These are phyloP conservation scores for Sebastes itinus DNA, from an alignment of 2,797 vertebrate species.

Conservation along the genomic window DNA sequence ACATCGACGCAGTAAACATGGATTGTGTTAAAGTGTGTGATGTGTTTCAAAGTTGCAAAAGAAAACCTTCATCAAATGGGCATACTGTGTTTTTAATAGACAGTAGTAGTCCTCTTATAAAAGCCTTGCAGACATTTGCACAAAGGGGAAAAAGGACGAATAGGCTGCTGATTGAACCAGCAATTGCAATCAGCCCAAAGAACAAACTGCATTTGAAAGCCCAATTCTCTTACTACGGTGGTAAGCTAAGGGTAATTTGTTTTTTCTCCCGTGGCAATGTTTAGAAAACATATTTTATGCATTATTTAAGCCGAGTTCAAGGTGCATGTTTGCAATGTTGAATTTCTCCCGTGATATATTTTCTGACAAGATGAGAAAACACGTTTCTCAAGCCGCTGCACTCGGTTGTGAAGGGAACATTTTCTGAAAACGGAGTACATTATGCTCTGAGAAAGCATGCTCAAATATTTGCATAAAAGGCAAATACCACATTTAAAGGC, in stretches of 20 bases:
- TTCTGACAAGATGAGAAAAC: slow-evolving; percentile 49
- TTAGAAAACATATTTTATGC: slow-evolving; percentile 30
- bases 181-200: slow-evolving; percentile 40
- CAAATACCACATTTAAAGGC: slow-evolving; percentile 40
- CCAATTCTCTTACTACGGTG: background rate
- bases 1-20: slow-evolving; percentile 22
- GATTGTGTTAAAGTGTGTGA: background rate
- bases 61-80: background rate
- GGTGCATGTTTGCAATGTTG: slow-evolving; percentile 11
- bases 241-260: background rate
- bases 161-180: slow-evolving; percentile 42
- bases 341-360: slow-evolving; percentile 34
- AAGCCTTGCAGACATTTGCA: background rate
- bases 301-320: slow-evolving; percentile 46
- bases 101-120: background rate
- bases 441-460: slow-evolving; percentile 29
- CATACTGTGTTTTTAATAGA: background rate
- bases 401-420: slow-evolving; percentile 70
- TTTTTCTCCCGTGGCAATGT: background rate
- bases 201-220: slow-evolving; percentile 18
- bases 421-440: slow-evolving; percentile 37
- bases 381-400: slow-evolving; percentile 47
- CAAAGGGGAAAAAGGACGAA: slow-evolving; percentile 21
- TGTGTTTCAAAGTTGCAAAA: background rate
- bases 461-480: slow-evolving; percentile 60